Evolutionary conservation across 37 sponge, comb jelly and placozoan genomes (phyloP), one percentile per base, ranked within the genome.

Genomic region (Theonella swinhoei): DNA sequence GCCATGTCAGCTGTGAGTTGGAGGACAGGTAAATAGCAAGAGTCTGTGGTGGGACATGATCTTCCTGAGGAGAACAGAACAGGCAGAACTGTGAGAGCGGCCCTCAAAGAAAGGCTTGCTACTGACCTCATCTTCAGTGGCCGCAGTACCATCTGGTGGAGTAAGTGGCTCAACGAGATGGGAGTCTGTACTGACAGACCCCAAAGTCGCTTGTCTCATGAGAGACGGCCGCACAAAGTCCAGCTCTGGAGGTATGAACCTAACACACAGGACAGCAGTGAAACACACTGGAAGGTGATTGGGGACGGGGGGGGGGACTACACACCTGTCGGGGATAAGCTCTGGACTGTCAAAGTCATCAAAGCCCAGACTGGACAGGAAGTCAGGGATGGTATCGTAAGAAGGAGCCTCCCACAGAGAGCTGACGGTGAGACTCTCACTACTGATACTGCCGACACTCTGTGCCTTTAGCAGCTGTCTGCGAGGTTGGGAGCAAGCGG

Each of bases 321-420:
- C 38, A 7, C 54, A 47, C 23, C 88, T 68, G 61, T 92, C 92
- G 22, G 92, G 92, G 3, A 92, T 79, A 20, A 92, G 74, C 66
- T 84, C 84, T 30, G 92, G 88, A 64, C 76, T 84, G 26, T 87
- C 88, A 76, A 88, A 92, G 61, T 92, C 92, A 80, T 83, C 84
- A 61, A 92, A 88, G 9, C 90, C 90, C 8, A 84, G 85, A 34
- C 71, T 79, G 8, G 88, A 83, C 25, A 92, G 85, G 22, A 92
- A 29, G 37, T 92, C 92, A 19, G 79, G 62, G 0, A 70, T 84
- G 0, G 69, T 36, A 0, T 54, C 34, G 3, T 14, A 7, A 25
- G 83, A 82, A 22, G 41, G 69, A 14, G 32, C 41, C 4, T 89
- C 89, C 32, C 40, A 41, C 20, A 89, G 58, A 20, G 89, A 89